Evolutionary conservation across 37 sponge, comb jelly and placozoan species (phyloP), one percentile per base, ranked within the genome.

Genomic region (Mnemiopsis leidyi): DNA sequence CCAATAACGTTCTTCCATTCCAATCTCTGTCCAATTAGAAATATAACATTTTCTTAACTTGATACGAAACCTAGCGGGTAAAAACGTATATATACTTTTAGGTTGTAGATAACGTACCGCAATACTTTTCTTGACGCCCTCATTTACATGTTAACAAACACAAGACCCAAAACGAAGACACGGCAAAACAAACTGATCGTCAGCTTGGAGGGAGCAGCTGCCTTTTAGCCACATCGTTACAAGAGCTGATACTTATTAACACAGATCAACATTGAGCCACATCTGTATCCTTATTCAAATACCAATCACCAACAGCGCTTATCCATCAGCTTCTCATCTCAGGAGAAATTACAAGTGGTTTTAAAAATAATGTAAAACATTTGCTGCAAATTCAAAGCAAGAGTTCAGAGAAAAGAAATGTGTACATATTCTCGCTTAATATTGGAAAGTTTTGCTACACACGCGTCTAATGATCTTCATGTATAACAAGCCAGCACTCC

Each of bases 11-110:
- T 69, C 73, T 69, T 25, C 61, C 61, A 48, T 18, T 48, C 61
- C 61, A 48, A 48, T 48, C 61, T 48, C 61, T 48, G 61, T 48
- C 61, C 61, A 48, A 48, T 48, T 48, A 48, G 61, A 48, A 48
- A 48, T 48, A 48, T 48, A 48, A 48, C 61, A 48, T 48, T 48
- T 48, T 48, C 61, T 48, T 48, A 48, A 48, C 61, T 48, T 48
- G 61, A 69, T 69, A 69, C 29, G 73, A 25, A 69, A 69, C 73
- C 73, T 69, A 69, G 73, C 73, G 73, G 7, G 73, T 69, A 69
- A 69, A 69, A 69, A 69, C 61, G 61, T 48, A 48, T 48, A 48
- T 48, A 48, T 48, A 48, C 61, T 48, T 48, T 48, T 48, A 48
- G 61, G 61, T 48, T 48, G 61, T 13, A 48, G 61, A 48, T 48